Evolutionary conservation across 2,113 vertebrate species (phyloP).

Genomic region (Cranoglanis bouderius): DNA sequence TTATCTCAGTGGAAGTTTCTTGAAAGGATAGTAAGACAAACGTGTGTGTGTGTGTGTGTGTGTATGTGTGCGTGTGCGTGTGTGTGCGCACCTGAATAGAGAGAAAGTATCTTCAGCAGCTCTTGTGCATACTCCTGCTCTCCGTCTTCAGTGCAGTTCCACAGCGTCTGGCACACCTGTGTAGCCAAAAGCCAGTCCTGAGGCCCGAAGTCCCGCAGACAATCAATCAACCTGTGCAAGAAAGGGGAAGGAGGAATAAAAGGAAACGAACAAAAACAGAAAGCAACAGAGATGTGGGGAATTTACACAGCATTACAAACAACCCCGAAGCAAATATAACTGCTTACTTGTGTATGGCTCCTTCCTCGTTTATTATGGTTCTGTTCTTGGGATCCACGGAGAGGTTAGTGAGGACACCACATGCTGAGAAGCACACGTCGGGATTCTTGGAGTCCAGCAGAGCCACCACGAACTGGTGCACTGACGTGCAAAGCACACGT

Average conservation of each 20-base stretch:
- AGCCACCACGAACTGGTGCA: slow-evolving; percentile 83
- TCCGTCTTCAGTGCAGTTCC: slow-evolving; percentile 83
- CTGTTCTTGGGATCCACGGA: slow-evolving; percentile 74
- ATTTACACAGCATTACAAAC: not conserved
- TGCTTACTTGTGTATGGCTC: slow-evolving; percentile 83
- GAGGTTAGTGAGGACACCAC: slow-evolving; percentile 93
- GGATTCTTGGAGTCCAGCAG: slow-evolving; percentile 86
- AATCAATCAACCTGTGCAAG: slow-evolving; percentile 82
- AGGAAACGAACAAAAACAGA: not conserved
- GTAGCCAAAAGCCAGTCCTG: slow-evolving; percentile 90
- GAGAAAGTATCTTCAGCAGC: slow-evolving; percentile 73
- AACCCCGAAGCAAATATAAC: slow-evolving; percentile 19
- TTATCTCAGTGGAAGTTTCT: not conserved
- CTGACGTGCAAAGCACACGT: slow-evolving; percentile 77
- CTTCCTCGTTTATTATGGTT: slow-evolving; percentile 75
- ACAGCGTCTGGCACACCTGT: slow-evolving; percentile 89
- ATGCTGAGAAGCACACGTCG: slow-evolving; percentile 91
- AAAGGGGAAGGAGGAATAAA: not conserved
- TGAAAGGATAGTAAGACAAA: not conserved
- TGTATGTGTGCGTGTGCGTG: slow-evolving; percentile 19
- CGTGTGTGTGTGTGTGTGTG: not conserved
- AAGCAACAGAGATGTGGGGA: slow-evolving; percentile 38
- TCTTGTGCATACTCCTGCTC: slow-evolving; percentile 58
- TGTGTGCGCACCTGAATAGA: slow-evolving; percentile 76
- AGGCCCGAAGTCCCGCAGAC: slow-evolving; percentile 86